Evolutionary conservation across 2,797 vertebrate genomes (phyloP), one percentile per base, ranked within the genome.

Genomic region (Alectoris magna): DNA sequence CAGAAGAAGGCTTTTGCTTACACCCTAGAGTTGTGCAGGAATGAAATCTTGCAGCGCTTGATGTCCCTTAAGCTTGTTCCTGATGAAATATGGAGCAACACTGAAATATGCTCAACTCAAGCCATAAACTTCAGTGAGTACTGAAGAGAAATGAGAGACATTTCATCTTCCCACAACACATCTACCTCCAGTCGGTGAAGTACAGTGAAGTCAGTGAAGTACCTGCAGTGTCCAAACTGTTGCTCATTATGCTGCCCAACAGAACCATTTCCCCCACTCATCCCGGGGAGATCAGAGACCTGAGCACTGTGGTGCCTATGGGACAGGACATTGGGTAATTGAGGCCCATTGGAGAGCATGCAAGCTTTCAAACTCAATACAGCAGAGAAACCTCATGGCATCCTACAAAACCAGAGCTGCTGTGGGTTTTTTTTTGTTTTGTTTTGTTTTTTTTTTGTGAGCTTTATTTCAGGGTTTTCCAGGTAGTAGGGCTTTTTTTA

Each of bases 351-450:
- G 14, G 4, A 87, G 43, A 29, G 83, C 14, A 17, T 63, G 22
- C 46, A 41, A 48, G 27, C 60, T 43, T 73, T 17, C 39, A 51
- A 7, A 51, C 19, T 67, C 14, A 6, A 8, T 49, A 14, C 6
- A 0, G 1, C 16, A 0, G 1, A 38, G 38, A 51, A 49, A 63
- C 5, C 6, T 24, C 39, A 24, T 13, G 70, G 7, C 22, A 6
- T 55, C 11, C 43, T 51, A 53, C 43, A 34, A 6, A 38, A 22
- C 27, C n/a, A 9, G 59, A 41, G 27, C 41, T 63, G 23, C 14
- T 49, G 23, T 24, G 48, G 23, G 39, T 39, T 39, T 39, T 39
- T 39, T 39, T 39, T 39, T 39, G 27, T 17, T 8, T 63, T 87
- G 74, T 55, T 13, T 60, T 21, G 12, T 0, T 0, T 22, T 43